Percentiles rank a stretch among this genome's conserved stretches.
Conservation (phyloP, 2,888 invertebrate genomes). For the Junonia oenone region DNA sequence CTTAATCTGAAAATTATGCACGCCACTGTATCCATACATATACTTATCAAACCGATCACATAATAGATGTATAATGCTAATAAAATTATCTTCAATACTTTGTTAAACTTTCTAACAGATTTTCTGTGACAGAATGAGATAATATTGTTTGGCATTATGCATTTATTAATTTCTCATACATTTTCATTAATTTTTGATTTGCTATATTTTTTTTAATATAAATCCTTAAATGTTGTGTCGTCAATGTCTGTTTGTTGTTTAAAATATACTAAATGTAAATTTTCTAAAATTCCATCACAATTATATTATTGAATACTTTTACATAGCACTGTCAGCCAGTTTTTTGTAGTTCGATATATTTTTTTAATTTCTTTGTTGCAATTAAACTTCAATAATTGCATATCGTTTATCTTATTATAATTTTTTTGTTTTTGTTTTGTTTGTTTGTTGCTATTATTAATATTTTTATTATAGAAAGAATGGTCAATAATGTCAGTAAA, state of each 20-base stretch:
- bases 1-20: background rate
- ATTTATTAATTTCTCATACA: background rate
- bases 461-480: too few species aligned
- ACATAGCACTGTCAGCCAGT: too few species aligned
- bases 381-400: too few species aligned
- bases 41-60: background rate
- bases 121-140: background rate
- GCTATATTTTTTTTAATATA: background rate
- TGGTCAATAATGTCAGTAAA: too few species aligned
- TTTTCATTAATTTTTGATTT: background rate
- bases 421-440: too few species aligned
- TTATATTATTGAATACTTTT: too few species aligned
- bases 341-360: too few species aligned
- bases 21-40: background rate
- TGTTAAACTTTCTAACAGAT: background rate
- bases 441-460: too few species aligned
- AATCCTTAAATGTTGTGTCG: background rate
- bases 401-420: too few species aligned
- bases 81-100: background rate
- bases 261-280: too few species aligned
- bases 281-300: too few species aligned
- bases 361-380: too few species aligned
- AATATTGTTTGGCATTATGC: background rate
- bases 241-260: background rate
- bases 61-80: background rate